Base-by-base conservation (phyloP, 2,888 invertebrate species). In the Pristionchus exspectatus region DNA sequence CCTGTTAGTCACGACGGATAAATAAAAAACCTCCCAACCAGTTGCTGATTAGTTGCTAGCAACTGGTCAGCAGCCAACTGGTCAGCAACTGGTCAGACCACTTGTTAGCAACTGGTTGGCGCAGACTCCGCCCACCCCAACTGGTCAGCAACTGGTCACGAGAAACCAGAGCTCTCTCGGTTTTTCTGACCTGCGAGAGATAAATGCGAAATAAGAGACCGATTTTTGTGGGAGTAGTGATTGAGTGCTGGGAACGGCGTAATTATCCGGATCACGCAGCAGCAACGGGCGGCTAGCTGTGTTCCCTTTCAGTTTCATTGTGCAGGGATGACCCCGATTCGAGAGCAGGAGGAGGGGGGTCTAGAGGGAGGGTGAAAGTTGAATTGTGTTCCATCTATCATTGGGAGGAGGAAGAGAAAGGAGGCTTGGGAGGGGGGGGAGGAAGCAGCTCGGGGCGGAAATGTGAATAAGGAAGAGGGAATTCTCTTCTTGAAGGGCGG, bases 331-430 rank as follows among this genome's bases (percentile, higher is more conserved):
- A 63, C 69, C 44, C 87, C 69, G 59, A 9, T 85, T 56, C 44
- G 27, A 44, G 27, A 50, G 69, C 3, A 5, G 38, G 38, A 38
- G 38, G 63, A 14, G n/a, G 66, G 63, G 33, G n/a, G 66, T 87
- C 59, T 81, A 27, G 81, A 27, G 84, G 27, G 84, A 84, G 59
- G 81, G 59, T 27, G 84, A 63, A 63, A 84, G 84, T 59, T 33
- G 33, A 84, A 84, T 56, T 84, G 84, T 84, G 59, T 84, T 56
- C 84, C 59, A 84, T 84, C 59, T 59, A 63, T 84, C 56, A 84
- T 84, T 56, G 84, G 87, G 14, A 50, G 33, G 21, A 24, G 16
- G 56, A 59, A 59, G 30, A 56, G 84, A 81, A 27, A 30, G 38
- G 84, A 74, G 59, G 54, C 84, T 84, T 84, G 84, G 16, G 84